Evolutionary conservation across 2,113 vertebrate species (phyloP).

Genomic region (Orcinus orca): DNA sequence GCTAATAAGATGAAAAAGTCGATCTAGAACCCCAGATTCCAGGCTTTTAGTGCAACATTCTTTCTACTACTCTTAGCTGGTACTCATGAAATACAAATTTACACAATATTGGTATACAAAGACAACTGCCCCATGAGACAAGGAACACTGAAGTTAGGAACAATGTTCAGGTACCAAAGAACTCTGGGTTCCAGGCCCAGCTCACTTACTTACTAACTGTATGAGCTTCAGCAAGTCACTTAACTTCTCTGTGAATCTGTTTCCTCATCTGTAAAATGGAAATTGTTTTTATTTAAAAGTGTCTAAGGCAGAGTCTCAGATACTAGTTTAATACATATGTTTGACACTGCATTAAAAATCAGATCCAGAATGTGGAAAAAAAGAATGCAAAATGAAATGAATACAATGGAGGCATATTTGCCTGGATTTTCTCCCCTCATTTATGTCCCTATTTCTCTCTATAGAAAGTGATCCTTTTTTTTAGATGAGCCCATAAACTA

Average conservation of each 20-base stretch:
- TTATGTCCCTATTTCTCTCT: neutral
- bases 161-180: neutral
- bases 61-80: neutral
- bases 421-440: neutral
- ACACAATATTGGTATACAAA: neutral
- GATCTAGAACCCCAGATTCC: neutral
- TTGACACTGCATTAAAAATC: neutral
- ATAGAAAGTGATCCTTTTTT: neutral
- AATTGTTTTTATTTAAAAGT: neutral
- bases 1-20: neutral
- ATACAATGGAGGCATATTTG: neutral
- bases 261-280: neutral
- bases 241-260: neutral
- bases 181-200: no score
- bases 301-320: neutral
- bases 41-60: neutral
- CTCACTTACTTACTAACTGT: neutral
- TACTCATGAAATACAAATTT: neutral
- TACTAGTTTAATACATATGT: neutral
- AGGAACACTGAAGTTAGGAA: no score
- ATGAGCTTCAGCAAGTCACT: neutral
- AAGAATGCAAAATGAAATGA: neutral
- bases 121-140: neutral
- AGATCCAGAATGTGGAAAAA: neutral
- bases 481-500: neutral